Evolutionary conservation across 2,888 invertebrate genomes (phyloP), one percentile per base, ranked within the genome.

Genomic region (Pandemis heparana): DNA sequence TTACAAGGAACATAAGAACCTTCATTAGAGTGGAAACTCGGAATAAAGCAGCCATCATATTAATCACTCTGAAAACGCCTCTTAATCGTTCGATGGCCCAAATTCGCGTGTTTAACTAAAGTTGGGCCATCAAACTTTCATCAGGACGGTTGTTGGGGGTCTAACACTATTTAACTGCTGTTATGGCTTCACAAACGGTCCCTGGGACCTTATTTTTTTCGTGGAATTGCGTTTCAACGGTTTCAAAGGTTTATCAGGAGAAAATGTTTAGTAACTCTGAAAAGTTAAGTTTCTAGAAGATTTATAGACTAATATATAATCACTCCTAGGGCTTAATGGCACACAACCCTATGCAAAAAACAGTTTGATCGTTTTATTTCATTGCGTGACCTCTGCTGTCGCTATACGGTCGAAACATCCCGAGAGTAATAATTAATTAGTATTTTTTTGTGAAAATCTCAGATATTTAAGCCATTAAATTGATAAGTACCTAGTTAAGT

Each of bases 121-220:
- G 71, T 76, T 77, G 14, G 48, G 70, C 72, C 75, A 75, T 75
- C 70, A 76, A 76, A 76, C 75, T 75, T 72, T 74, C 76, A 71
- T 71, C 72, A 75, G 68, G 64, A 67, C 61, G 75, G 65, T 66
- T 48, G 41, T 65, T 59, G 53, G 70, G 51, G 70, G 63, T 64
- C 71, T 60, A 71, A 71, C 68, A 68, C 74, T 74, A 75, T 76
- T 75, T 65, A 76, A 76, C 48, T 66, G 69, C 60, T 70, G 74
- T 74, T 74, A 74, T 68, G 68, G 60, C 43, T 65, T 51, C 60
- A 18, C 60, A 74, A 69, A 74, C 60, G 64, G 64, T 56, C 60
- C 23, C 46, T 59, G 38, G 12, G 56, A 70, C 59, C 69, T 73
- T 70, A 23, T 41, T 66, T 73, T 61, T 72, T 59, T 75, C 46